Evolutionary conservation across 2,113 vertebrate species (phyloP), one percentile per base, ranked within the genome.

Genomic region (Tricholaema leucomelas): DNA sequence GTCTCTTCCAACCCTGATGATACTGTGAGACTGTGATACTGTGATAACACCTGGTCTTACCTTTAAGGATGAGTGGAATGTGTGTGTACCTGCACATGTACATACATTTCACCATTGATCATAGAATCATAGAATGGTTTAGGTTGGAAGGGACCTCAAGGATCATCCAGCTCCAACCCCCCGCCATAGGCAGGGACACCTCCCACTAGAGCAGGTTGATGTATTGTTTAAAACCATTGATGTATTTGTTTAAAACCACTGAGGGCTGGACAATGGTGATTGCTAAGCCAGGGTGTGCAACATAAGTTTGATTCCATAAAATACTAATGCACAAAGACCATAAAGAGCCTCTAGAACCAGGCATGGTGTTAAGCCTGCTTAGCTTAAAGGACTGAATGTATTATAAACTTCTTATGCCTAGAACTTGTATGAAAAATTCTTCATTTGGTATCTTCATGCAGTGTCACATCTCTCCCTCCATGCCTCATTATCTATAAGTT

Each of bases 41-140:
- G n/a, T n/a, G n/a, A n/a, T n/a, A n/a, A 30, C 27, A 31, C 38
- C 42, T 75, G 48, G 21, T 67, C 44, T 81, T 67, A 9, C 12
- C 31, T 42, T 69, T 56, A 65, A 60, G 35, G 75, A 15, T 25
- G 63, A 10, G 6, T 67, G 36, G 52, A 59, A 21, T 6, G 31
- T 56, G 15, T 73, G 35, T 55, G 2, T 60, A 6, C 1, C 0
- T 38, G n/a, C 25, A 23, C 6, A 18, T 2, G 2, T 4, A 4
- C 15, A 15, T 24, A 18, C 12, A 40, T 42, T 44, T 42, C 33
- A n/a, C n/a, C n/a, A n/a, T n/a, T n/a, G n/a, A n/a, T n/a, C n/a
- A n/a, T n/a, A n/a, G n/a, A n/a, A n/a, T n/a, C n/a, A n/a, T n/a
- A n/a, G n/a, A n/a, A n/a, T n/a, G n/a, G n/a, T n/a, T n/a, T n/a